Evolutionary conservation across 2,113 vertebrate species (phyloP), one percentile per base, ranked within the genome.

Genomic region (Oryzias curvinotus): DNA sequence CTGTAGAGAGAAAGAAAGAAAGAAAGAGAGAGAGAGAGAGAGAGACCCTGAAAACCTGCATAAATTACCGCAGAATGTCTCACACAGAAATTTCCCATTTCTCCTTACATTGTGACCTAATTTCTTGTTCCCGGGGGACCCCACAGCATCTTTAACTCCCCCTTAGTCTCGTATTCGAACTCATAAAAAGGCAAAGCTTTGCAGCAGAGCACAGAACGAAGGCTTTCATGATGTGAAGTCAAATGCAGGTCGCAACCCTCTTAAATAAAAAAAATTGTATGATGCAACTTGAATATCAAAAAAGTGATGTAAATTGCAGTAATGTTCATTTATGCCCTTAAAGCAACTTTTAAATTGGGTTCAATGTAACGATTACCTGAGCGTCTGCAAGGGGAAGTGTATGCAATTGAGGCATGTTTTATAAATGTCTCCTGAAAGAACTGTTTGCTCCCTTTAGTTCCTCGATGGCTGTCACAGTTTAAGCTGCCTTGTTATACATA

Each of bases 71-170:
- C 66, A 62, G 68, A 57, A 66, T 62, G 75, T 80, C 87, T 69
- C 85, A 75, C 75, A 71, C 75, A 74, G 64, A 83, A 82, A 75
- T 76, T 73, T 82, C 71, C 76, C 61, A 80, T 83, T 86, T 82
- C 75, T 81, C 65, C 75, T 68, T 66, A 57, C 71, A 84, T 72
- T 57, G 44, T 89, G 90, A 89, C 90, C 89, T 84, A 89, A 89
- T 90, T 91, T 76, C 54, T 69, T 50, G 42, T 80, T 86, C 90
- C 75, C 83, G 57, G 43, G 87, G 85, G 89, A 86, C 50, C 58
- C 62, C 19, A 65, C 65, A 77, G 65, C 77, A 80, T 88, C 74
- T 86, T 65, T 61, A 74, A 71, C 80, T 81, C 74, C 66, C 62
- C 62, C 62, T 52, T 64, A n/a, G 23, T 79, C 67, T 83, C 71